Conservation (phyloP, 1,140 invertebrate genomes). For the Potamilus streckersoni region DNA sequence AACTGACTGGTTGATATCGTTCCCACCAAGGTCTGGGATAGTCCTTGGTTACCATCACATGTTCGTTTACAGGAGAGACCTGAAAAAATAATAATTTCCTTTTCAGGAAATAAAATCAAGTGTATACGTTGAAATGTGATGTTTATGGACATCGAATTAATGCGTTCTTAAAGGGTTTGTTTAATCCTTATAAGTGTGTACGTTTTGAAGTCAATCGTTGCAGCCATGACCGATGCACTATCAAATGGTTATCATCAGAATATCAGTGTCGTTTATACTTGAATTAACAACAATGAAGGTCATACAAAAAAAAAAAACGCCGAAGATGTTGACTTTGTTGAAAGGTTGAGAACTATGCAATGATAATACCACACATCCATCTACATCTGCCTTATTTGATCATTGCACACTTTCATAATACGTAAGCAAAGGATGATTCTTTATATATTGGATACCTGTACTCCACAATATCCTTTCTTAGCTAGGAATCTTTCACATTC, state of each 20-base stretch:
- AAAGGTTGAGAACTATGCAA: background rate
- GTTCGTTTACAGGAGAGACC: conserved; percentile 52
- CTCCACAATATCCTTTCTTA: conserved; percentile 73
- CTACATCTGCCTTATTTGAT: background rate
- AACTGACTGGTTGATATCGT: conserved; percentile 89
- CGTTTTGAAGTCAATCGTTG: no score
- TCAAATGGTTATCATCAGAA: no score
- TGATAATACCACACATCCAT: background rate
- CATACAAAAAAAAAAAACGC: background rate
- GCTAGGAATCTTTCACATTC: conserved; percentile 87
- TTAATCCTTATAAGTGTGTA: background rate
- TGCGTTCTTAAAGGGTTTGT: background rate
- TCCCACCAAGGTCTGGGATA: conserved; percentile 79
- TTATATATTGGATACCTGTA: conserved; percentile 45
- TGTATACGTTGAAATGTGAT: no score
- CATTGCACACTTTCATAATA: background rate
- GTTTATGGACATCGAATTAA: no score
- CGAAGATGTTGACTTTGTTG: background rate
- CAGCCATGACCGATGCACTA: no score
- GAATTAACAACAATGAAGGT: background rate
- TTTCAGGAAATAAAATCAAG: no score
- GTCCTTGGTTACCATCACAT: conserved; percentile 29
- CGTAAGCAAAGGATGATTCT: background rate
- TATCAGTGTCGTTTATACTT: background rate
- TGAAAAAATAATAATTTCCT: background rate